Evolutionary conservation across 2,888 invertebrate genomes (phyloP).

Genomic region (Dolomedes plantarius): DNA sequence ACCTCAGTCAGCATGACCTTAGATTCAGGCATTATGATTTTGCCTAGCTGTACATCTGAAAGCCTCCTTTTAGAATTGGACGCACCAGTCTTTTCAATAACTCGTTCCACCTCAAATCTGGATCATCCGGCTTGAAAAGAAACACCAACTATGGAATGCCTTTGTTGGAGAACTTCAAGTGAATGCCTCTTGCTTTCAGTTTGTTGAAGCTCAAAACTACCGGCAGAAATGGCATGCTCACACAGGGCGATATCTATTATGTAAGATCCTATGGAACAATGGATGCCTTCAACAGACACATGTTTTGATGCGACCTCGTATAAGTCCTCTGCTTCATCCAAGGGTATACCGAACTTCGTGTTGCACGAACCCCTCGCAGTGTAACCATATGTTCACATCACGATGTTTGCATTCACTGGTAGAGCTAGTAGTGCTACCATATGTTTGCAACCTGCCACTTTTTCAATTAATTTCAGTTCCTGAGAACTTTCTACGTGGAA

Average conservation of each 20-base stretch:
- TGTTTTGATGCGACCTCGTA: constrained; percentile 73
- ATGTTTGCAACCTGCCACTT: constrained; percentile 73
- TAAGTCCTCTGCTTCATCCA: constrained; percentile 74
- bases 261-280: constrained; percentile 77
- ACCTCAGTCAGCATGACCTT: constrained; percentile 75
- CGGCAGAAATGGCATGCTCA: constrained; percentile 72
- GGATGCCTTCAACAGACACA: constrained; percentile 76
- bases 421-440: constrained; percentile 75
- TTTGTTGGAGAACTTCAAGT: constrained; percentile 50
- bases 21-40: constrained; percentile 76
- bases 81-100: constrained; percentile 74
- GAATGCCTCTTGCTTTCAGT: constrained; percentile 38
- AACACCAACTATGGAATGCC: constrained; percentile 65
- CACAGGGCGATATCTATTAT: constrained; percentile 74
- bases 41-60: constrained; percentile 77
- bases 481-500: constrained; percentile 78
- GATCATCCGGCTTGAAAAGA: constrained; percentile 5
- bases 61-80: constrained; percentile 73
- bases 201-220: constrained; percentile 58
- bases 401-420: constrained; percentile 76
- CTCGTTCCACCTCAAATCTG: neutral
- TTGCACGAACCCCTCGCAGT: constrained; percentile 76
- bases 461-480: constrained; percentile 76
- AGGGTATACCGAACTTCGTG: constrained; percentile 77
- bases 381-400: constrained; percentile 76